Evolutionary conservation across 2,888 invertebrate genomes (phyloP), one percentile per base, ranked within the genome.

Genomic region (Hypolimnas misippus): DNA sequence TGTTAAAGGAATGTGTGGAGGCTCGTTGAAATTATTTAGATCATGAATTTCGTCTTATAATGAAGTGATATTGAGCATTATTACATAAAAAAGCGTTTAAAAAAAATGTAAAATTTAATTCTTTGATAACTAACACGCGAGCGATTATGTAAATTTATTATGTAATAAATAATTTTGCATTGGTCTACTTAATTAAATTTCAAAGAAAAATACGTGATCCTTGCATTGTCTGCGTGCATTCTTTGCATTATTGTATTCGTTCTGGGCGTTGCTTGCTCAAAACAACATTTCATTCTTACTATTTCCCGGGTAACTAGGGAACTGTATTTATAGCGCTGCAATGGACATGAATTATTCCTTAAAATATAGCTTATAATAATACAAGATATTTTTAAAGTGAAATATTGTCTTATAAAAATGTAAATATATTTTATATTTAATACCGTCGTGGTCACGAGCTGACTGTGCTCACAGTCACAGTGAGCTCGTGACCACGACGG

Each of bases 251-350:
- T 59, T 52, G 57, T 65, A 59, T 59, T 63, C 52, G 59, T 59
- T 56, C 51, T 33, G 59, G 62, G 52, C 55, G 56, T 59, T 46
- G 62, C 58, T 65, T 56, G 62, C 59, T 56, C 63, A 38, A 40
- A 56, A 50, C 65, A 63, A 63, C 63, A 63, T 63, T 65, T 65
- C 65, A 65, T 66, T 66, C 59, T 66, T 63, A 59, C 56, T 33
- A 33, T 59, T 56, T 53, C 10, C 58, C 12, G 29, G 35, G 16
- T 25, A 44, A 44, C 46, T 63, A 46, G 66, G 63, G 61, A 64
- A 62, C 57, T 51, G 62, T 65, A 65, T 65, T 65, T 65, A 61
- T 60, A 29, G 49, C 44, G 46, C 33, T 40, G 59, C 60, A 63
- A 59, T 62, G 62, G 50, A 42, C 50, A 57, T 19, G 16, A 57